Evolutionary conservation across 2,113 vertebrate species (phyloP), one percentile per base, ranked within the genome.

Genomic region (Rana temporaria): DNA sequence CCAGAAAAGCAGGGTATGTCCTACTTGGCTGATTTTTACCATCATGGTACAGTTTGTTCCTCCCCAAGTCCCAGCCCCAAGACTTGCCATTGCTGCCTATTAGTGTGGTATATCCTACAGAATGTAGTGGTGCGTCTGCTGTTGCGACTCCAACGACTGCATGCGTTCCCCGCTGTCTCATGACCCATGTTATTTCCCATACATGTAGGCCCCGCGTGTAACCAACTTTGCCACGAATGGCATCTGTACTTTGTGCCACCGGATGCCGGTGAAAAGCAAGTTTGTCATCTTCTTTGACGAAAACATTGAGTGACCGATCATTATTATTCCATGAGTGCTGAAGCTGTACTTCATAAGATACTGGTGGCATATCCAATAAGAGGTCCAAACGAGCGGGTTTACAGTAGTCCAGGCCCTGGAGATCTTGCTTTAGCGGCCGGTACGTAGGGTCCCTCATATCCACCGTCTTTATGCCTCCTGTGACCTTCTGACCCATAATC

Each of bases 181-280:
- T 97, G 1, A 96, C 97, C 98, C 98, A 99, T 0, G 94, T 97
- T 88, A 99, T 98, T 93, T 99, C 98, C 98, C 98, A 99, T 1
- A 99, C 97, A 0, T 99, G 98, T 71, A 99, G 93, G 12, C 98
- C 98, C 0, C 96, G 91, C 0, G 98, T 99, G 84, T 98, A 99
- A 9, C 98, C 98, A 2, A 98, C 94, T 24, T 94, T 95, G 78
- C 95, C 98, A 19, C 98, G 84, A 89, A 99, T 98, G 79, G 96
- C 97, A 0, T 99, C 98, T 0, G 98, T 99, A 89, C 98, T 99
- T 91, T 99, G 98, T 0, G 98, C 98, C 91, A 99, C 98, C 1
- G 98, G 98, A 86, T 99, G 98, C 90, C 98, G 92, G 93, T 99
- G 98, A 65, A 99, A 99, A 52, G 96, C 94, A 4, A 99, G 93